These are phyloP conservation scores for Macropus fuliginosus DNA, from an alignment of 2,797 vertebrate genomes.

Conservation along the genomic window DNA sequence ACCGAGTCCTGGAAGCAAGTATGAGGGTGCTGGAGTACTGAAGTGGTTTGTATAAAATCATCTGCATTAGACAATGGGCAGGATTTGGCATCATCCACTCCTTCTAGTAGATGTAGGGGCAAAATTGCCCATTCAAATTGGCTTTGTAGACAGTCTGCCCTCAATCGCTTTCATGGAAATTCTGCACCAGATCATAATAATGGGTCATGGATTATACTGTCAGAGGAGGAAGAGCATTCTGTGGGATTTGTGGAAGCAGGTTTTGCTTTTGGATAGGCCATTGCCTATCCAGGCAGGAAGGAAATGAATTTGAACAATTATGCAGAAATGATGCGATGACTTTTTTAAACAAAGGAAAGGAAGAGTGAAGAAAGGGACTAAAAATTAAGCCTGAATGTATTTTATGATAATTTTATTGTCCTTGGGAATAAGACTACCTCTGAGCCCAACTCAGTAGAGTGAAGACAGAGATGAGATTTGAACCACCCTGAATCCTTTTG, in stretches of 20 bases:
- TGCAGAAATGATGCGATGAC: background rate
- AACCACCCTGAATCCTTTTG: background rate
- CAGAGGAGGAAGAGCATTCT: background rate
- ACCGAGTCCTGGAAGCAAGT: background rate
- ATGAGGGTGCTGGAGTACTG: background rate
- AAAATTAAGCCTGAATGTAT: background rate
- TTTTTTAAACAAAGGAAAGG: conserved; percentile 22
- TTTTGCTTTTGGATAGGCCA: background rate
- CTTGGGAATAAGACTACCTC: background rate
- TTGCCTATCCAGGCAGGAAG: background rate
- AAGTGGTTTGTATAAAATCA: background rate
- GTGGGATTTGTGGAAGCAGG: background rate
- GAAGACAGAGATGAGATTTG: background rate
- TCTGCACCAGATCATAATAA: background rate
- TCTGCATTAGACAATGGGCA: fast-evolving
- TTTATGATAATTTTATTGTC: background rate
- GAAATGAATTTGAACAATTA: background rate
- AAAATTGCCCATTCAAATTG: background rate
- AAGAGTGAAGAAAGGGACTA: conserved; percentile 2
- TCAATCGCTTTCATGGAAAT: fast-evolving
- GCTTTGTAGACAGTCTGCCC: background rate
- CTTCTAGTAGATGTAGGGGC: background rate
- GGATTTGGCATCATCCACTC: background rate
- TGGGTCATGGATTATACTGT: background rate
- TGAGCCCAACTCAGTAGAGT: background rate